Evolutionary conservation across 2,888 invertebrate genomes (phyloP).

Genomic region (Drosophila ezoana): DNA sequence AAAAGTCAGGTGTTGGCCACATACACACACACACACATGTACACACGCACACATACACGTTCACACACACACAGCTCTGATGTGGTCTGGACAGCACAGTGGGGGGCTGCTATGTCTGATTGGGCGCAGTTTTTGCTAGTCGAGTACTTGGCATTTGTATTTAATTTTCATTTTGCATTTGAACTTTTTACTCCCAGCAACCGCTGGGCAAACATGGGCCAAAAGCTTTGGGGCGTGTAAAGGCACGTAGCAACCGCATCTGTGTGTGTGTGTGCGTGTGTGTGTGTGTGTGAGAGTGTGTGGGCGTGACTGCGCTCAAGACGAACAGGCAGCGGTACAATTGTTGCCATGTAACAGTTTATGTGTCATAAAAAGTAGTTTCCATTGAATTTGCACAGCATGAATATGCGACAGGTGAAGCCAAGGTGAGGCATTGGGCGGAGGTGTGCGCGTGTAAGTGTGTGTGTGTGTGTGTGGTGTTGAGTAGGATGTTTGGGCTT

Average conservation of each 20-base stretch:
- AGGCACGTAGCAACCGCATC: slow-evolving; percentile 48
- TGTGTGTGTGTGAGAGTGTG: slow-evolving; percentile 6
- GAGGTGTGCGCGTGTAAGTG: background rate
- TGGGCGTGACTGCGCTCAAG: slow-evolving; percentile 27
- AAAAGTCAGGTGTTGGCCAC: slow-evolving; percentile 63
- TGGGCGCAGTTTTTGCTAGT: slow-evolving; percentile 30
- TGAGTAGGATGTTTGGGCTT: slow-evolving; percentile 20
- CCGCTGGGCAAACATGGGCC: slow-evolving; percentile 60
- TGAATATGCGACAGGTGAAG: slow-evolving; percentile 32
- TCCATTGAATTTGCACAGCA: slow-evolving; percentile 61
- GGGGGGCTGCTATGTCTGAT: slow-evolving; percentile 2
- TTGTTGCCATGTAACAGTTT: slow-evolving; percentile 69
- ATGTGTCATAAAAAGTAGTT: slow-evolving; percentile 79
- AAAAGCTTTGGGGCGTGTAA: slow-evolving; percentile 59
- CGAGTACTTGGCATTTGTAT: slow-evolving; percentile 75
- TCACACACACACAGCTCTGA: too few relatives aligned
- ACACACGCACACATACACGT: background rate
- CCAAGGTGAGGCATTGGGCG: background rate
- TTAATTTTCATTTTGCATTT: slow-evolving; percentile 80
- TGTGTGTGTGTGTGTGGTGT: background rate
- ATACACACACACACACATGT: slow-evolving; percentile 13
- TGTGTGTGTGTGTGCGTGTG: slow-evolving; percentile 5
- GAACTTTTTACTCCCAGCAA: slow-evolving; percentile 67
- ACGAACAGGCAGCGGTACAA: slow-evolving; percentile 35
- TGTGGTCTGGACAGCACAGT: too few relatives aligned